Evolutionary conservation across 2,797 vertebrate genomes (phyloP), one percentile per base, ranked within the genome.

Genomic region (Cheirogaleus major): DNA sequence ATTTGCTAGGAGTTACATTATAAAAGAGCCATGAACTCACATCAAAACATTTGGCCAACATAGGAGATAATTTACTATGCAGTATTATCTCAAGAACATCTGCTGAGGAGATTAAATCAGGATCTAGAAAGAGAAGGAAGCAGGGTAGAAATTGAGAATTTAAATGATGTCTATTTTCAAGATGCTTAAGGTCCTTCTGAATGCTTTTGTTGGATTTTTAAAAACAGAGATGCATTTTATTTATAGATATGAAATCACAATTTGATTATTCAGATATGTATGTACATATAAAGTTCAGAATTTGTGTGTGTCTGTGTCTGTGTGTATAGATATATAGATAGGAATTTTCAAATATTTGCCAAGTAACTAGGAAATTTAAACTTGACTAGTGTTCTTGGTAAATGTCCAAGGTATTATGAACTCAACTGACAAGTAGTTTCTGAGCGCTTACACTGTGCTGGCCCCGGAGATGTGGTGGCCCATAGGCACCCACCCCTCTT

Each of bases 331-430:
- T 13, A 69, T 32, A 23, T 67, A 35, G 12, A 23, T 14, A 76
- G 35, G 30, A 85, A 61, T 84, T 82, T 93, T 73, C 95, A 79
- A 82, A 30, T 93, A 45, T 87, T 91, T 93, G 11, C 35, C 76
- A 78, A 55, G 41, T 82, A 78, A 45, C 18, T 45, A 52, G 86
- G 45, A 80, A 80, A 81, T 48, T 76, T 25, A 90, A 93, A 80
- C 35, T 38, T 80, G 41, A 79, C 63, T 65, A 32, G 65, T 69
- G 4, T 90, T 80, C 67, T 59, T 95, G 70, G 32, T 48, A 38
- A 87, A 45, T 65, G 73, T 14, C 48, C 23, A 57, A 55, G 41
- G 76, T 92, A 69, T 70, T 27, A 14, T 14, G 41, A 61, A 4
- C 50, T 38, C 25, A 13, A 43, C 12, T 23, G 82, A 57, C n/a